Conservation (phyloP, 1,140 invertebrate species). For the Drosophila elegans region DNA sequence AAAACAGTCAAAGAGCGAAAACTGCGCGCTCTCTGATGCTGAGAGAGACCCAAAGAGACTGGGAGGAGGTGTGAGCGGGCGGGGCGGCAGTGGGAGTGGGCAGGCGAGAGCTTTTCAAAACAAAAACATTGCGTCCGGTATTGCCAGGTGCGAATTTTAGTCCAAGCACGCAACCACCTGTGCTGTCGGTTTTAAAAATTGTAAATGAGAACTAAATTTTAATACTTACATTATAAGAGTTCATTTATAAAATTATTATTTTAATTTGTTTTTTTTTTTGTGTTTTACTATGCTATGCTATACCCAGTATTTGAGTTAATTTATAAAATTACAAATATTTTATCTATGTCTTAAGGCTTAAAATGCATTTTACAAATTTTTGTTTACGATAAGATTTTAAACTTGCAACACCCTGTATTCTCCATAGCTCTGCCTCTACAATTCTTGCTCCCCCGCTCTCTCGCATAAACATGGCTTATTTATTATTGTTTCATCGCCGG, state of each 20-base stretch:
- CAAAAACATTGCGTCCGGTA: slow-evolving; percentile 45
- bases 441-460: not conserved
- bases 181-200: slow-evolving; percentile 6
- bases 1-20: slow-evolving; percentile 47
- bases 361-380: not conserved
- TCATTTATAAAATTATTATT: no score
- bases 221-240: no score
- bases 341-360: no score
- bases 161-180: slow-evolving; percentile 39
- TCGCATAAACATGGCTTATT: slow-evolving; percentile 3
- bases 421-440: not conserved
- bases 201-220: no score
- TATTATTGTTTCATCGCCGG: slow-evolving; percentile 10
- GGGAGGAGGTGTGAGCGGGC: not conserved
- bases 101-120: slow-evolving; percentile 42
- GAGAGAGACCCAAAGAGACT: slow-evolving; percentile 34
- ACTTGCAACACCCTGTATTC: slow-evolving; percentile 3
- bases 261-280: no score
- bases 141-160: slow-evolving; percentile 19
- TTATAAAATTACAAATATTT: no score
- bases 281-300: no score
- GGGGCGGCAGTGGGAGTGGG: slow-evolving; percentile 11
- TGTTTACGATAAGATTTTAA: not conserved
- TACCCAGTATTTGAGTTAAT: no score
- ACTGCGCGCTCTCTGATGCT: slow-evolving; percentile 68